Evolutionary conservation across 2,113 vertebrate genomes (phyloP).

Genomic region (Limnothrissa miodon): DNA sequence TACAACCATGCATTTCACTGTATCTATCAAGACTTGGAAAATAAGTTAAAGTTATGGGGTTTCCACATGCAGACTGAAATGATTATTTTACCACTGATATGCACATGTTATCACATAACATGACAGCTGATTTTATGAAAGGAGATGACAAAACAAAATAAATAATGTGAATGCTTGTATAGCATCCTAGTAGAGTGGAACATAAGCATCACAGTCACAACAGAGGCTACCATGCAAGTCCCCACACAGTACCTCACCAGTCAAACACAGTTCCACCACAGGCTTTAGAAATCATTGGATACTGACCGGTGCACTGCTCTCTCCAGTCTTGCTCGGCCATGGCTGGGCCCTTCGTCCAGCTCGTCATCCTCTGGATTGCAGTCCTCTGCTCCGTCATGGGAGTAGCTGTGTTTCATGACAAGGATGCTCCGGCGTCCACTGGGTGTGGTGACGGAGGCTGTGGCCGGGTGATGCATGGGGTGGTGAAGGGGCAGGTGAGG

Average conservation of each 20-base stretch:
- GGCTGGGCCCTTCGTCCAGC: slow-evolving; percentile 85
- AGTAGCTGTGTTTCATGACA: slow-evolving; percentile 96
- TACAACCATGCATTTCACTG: background rate
- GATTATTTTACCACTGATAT: background rate
- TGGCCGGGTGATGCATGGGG: slow-evolving; percentile 50
- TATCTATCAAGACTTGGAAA: background rate
- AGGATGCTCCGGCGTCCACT: slow-evolving; percentile 83
- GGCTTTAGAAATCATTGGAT: slow-evolving; percentile 79
- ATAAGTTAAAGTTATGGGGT: background rate
- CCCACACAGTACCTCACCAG: background rate
- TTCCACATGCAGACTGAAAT: background rate
- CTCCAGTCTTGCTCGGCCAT: slow-evolving; percentile 79
- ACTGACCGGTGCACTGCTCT: slow-evolving; percentile 89
- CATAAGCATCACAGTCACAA: background rate
- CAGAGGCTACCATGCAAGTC: background rate
- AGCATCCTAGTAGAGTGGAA: background rate
- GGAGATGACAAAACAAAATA: background rate
- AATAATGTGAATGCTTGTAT: background rate
- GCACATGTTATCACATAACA: background rate
- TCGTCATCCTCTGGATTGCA: slow-evolving; percentile 84
- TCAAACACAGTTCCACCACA: background rate
- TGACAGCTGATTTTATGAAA: background rate
- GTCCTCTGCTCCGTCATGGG: slow-evolving; percentile 85
- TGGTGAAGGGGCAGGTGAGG: slow-evolving; percentile 68
- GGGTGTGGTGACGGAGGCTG: slow-evolving; percentile 60